Evolutionary conservation across 2,888 invertebrate genomes (phyloP), one percentile per base, ranked within the genome.

Genomic region (Hymenopus coronatus): DNA sequence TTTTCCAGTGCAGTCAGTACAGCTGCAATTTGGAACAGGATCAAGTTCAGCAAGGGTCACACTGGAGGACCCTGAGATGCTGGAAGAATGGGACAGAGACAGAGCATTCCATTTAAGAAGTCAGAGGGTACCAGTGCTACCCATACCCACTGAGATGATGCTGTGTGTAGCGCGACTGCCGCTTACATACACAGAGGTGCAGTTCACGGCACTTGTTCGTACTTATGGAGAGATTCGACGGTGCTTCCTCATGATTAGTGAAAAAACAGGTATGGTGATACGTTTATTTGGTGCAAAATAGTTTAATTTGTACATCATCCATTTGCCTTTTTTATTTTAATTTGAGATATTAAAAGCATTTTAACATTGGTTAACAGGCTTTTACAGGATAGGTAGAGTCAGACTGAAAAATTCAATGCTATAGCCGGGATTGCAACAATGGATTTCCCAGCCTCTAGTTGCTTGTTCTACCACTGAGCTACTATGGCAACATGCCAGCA

Each of bases 81-180:
- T 94, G 46, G 94, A 93, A n/a, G 94, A 93, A 70, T 93, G 93
- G 92, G 92, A 93, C 90, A 91, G 92, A 27, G 92, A 92, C 86
- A 91, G 92, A 20, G 91, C 91, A 20, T 93, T 93, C 90, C 91
- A 92, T 25, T 90, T 93, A 14, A 91, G 93, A 20, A 93, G 93
- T 14, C 93, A 93, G 89, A 91, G 92, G 54, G 93, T 94, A n/a
- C 92, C 93, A 4, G 93, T 94, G 54, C 91, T 92, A 30, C 92
- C 93, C 27, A 93, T 93, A 27, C 92, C 93, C 8, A 93, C 93
- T 20, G 93, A 94, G 90, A 93, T 93, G 92, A 92, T 94, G 90
- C 92, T 95, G 27, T 94, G 94, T 91, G 92, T 94, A 8, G 94
- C 94, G 2, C 92, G 94, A 81, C 92, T 94, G 81, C 94, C 94